Conservation (phyloP, 2,888 invertebrate species). For the Colostygia pectinataria region DNA sequence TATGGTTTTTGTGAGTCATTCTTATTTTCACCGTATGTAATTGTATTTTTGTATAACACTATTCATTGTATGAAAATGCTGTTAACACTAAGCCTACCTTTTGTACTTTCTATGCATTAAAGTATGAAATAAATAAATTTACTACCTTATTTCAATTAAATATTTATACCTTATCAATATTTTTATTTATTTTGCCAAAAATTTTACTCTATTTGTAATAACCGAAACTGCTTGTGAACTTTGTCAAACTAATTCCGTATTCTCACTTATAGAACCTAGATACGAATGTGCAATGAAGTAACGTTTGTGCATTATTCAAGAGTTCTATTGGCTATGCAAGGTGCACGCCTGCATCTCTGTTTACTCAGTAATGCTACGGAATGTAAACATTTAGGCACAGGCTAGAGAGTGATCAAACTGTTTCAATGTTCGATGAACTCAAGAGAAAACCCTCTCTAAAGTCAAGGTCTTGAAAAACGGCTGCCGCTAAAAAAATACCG, state of each 20-base stretch:
- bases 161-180: no score
- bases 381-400: slow-evolving; percentile 33
- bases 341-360: slow-evolving; percentile 27
- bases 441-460: not conserved
- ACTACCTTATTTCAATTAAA: no score
- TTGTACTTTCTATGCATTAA: no score
- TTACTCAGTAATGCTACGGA: slow-evolving; percentile 35
- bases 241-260: slow-evolving; percentile 38
- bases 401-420: not conserved
- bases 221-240: slow-evolving; percentile 18
- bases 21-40: no score
- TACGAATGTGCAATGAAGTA: slow-evolving; percentile 33
- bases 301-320: slow-evolving; percentile 37
- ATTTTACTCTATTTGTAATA: slow-evolving; percentile 20
- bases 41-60: no score
- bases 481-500: no score
- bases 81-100: no score
- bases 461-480: no score
- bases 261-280: slow-evolving; percentile 15
- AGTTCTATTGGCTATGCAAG: slow-evolving; percentile 23
- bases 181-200: slow-evolving; percentile 39
- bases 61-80: no score
- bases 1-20: no score
- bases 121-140: no score
- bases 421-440: slow-evolving; percentile 2